A percentile compares a stretch with the other conserved stretches of the same genome.
Evolutionary conservation across 2,888 invertebrate genomes (phyloP).

Genomic region (Sabellastarte sp.): DNA sequence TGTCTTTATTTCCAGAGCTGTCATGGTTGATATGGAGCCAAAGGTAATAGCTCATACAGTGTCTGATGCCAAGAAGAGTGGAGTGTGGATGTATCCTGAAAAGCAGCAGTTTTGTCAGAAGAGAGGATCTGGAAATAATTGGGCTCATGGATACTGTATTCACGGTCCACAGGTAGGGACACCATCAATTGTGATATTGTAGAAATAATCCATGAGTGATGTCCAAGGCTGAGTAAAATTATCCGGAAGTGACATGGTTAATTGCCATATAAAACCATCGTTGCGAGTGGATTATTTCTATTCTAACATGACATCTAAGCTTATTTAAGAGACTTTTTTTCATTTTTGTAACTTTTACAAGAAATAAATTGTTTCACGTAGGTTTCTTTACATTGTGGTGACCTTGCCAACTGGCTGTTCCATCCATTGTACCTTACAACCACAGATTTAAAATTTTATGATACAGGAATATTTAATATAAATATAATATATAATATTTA

Average conservation of each 20-base stretch:
- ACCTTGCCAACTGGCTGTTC: no score
- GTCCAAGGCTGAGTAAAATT: no score
- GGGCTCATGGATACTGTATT: constrained; percentile 58
- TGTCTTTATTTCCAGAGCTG: constrained; percentile 57
- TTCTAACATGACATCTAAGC: neutral
- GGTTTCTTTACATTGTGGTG: no score
- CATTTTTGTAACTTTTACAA: no score
- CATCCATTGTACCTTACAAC: no score
- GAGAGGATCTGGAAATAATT: constrained; percentile 59
- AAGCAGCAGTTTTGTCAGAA: constrained; percentile 52
- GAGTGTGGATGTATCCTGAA: constrained; percentile 50
- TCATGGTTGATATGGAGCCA: constrained; percentile 60
- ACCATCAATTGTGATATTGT: no score
- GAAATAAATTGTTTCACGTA: no score
- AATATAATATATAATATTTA: no score
- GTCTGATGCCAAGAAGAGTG: constrained; percentile 29
- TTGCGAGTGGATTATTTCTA: neutral
- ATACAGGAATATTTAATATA: no score
- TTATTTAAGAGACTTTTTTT: neutral
- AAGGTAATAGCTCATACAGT: constrained; percentile 40
- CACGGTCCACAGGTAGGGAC: constrained; percentile 50
- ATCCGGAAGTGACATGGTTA: no score
- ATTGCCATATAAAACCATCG: neutral
- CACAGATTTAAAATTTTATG: no score
- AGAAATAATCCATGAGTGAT: no score